These are phyloP conservation scores for Lucilia cuprina DNA, from an alignment of 1,140 invertebrate genomes.

Conservation along the genomic window DNA sequence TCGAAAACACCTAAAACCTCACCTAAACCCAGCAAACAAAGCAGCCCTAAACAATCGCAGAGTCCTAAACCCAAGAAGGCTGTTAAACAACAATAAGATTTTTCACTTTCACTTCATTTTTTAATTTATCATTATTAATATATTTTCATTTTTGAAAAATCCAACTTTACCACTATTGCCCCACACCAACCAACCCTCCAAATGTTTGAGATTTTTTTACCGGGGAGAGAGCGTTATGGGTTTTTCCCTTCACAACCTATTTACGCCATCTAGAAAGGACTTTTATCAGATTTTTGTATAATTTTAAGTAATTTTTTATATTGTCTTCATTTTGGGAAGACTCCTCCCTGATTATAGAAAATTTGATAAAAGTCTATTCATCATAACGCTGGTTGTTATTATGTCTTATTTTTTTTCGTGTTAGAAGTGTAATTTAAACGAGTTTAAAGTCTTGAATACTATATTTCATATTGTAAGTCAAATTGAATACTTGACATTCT, in stretches of 20 bases:
- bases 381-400: neutral
- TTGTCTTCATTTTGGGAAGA: constrained; percentile 32
- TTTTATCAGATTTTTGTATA: constrained; percentile 22
- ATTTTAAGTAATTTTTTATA: constrained; percentile 6
- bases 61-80: constrained; percentile 76
- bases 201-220: constrained; percentile 28
- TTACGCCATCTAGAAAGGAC: neutral
- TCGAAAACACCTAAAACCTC: constrained; percentile 63
- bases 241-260: neutral
- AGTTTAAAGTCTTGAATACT: neutral
- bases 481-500: constrained; percentile 12
- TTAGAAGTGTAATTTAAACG: constrained; percentile 5
- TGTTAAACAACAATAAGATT: constrained; percentile 31
- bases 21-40: constrained; percentile 62
- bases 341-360: constrained; percentile 4
- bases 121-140: constrained; percentile 10
- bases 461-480: constrained; percentile 12
- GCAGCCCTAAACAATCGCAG: constrained; percentile 65
- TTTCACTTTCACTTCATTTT: neutral
- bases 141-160: constrained; percentile 13
- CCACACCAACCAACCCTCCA: neutral
- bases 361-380: neutral
- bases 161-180: neutral
- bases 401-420: constrained; percentile 2
- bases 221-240: neutral